phyloP scores from a whole-genome alignment of 2,797 vertebrate species.

The Gymnodraco acuticeps region DNA sequence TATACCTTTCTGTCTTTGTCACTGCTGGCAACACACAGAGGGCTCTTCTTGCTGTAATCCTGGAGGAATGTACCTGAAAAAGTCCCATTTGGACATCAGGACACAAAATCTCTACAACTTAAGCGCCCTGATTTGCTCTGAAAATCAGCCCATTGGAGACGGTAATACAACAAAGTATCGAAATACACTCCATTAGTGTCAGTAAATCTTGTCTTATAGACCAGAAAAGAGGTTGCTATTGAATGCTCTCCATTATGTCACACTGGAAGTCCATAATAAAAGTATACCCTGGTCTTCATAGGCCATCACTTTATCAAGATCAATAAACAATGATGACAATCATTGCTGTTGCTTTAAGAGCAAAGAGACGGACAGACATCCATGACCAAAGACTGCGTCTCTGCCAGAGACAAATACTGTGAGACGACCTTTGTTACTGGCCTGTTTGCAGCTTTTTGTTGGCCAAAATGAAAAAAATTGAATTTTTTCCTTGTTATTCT shows the following conservation, averaged over 20 bases:
- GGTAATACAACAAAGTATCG: slow-evolving; percentile 16
- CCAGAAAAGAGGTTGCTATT: neutral
- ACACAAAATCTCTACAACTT: slow-evolving; percentile 41
- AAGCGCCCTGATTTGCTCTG: slow-evolving; percentile 30
- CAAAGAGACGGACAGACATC: slow-evolving; percentile 3
- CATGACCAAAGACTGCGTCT: slow-evolving; percentile 45
- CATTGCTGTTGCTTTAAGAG: slow-evolving; percentile 1
- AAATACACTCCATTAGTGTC: neutral
- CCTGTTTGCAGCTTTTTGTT: slow-evolving; percentile 3
- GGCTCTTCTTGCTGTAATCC: slow-evolving; percentile 74
- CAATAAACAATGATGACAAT: slow-evolving; percentile 5
- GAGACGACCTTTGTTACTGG: slow-evolving; percentile 44
- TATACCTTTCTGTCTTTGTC: slow-evolving; percentile 47
- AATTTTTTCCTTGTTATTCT: neutral
- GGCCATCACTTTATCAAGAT: neutral
- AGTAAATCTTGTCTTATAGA: neutral
- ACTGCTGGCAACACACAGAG: slow-evolving; percentile 50
- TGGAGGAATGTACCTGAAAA: slow-evolving; percentile 66
- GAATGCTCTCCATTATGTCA: slow-evolving; percentile 15
- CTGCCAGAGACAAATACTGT: slow-evolving; percentile 34
- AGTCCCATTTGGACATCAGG: slow-evolving; percentile 49
- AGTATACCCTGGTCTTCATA: neutral
- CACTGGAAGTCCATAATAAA: neutral
- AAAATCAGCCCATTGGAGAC: slow-evolving; percentile 21
- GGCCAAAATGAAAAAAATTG: slow-evolving; percentile 18